Conservation (phyloP, 2,888 invertebrate genomes). For the Drosophila rellima region DNA sequence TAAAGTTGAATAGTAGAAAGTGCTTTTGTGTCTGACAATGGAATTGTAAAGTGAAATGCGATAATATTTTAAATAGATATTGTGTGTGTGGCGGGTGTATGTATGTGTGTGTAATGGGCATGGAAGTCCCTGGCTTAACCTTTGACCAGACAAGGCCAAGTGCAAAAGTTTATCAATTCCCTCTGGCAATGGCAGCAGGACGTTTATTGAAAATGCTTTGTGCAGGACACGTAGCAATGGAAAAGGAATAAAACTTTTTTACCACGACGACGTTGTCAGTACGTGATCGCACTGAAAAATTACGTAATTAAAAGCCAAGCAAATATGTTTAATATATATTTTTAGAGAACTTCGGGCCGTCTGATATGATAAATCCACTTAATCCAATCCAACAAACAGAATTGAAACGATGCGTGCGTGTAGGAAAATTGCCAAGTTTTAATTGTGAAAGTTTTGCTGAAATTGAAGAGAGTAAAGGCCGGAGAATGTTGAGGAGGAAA, state of each 20-base stretch:
- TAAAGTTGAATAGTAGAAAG: slow-evolving; percentile 9
- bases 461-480: background rate
- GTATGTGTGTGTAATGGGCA: background rate
- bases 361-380: slow-evolving; percentile 78
- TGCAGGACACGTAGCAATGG: slow-evolving; percentile 68
- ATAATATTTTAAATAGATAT: slow-evolving; percentile 53
- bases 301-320: slow-evolving; percentile 72
- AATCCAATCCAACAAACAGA: slow-evolving; percentile 68
- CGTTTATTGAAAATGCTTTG: slow-evolving; percentile 76
- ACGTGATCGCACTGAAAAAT: slow-evolving; percentile 71
- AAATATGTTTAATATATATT: slow-evolving; percentile 36
- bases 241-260: slow-evolving; percentile 62
- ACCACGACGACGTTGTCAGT: slow-evolving; percentile 46
- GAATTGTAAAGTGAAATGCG: slow-evolving; percentile 49
- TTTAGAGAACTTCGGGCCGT: slow-evolving; percentile 34
- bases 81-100: slow-evolving; percentile 5
- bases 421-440: slow-evolving; percentile 72
- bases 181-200: slow-evolving; percentile 41
- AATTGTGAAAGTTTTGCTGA: slow-evolving; percentile 73
- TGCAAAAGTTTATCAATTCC: slow-evolving; percentile 76
- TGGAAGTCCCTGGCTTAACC: slow-evolving; percentile 37
- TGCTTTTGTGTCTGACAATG: slow-evolving; percentile 20
- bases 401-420: slow-evolving; percentile 67
- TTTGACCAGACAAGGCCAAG: slow-evolving; percentile 68
- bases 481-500: background rate